A percentile compares a stretch with the other conserved stretches of the same genome.
phyloP scores from a whole-genome alignment of 2,888 invertebrate species.

The Limnephilus auricula region DNA sequence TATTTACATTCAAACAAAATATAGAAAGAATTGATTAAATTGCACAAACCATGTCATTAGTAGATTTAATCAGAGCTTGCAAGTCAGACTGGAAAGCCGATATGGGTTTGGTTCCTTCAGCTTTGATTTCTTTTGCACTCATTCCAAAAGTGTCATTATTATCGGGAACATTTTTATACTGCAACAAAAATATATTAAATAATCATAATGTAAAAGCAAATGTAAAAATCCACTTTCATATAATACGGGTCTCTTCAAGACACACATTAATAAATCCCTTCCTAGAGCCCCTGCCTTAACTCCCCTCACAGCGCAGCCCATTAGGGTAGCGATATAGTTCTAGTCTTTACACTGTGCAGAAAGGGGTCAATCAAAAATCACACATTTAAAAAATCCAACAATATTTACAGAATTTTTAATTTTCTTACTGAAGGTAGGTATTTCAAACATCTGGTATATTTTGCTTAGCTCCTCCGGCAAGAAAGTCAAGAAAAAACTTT shows the following conservation, averaged over 20 bases:
- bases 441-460: not conserved
- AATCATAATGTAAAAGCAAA: not conserved
- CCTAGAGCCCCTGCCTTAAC: too few species aligned
- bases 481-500: too few species aligned
- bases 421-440: not conserved
- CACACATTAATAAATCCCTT: too few species aligned
- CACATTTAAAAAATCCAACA: too few species aligned
- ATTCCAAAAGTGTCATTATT: conserved; percentile 68
- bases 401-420: too few species aligned
- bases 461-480: not conserved
- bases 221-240: too few species aligned
- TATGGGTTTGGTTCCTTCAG: conserved; percentile 68
- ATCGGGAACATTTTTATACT: conserved; percentile 51
- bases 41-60: conserved; percentile 78
- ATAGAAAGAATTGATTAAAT: not conserved
- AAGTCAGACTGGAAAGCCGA: conserved; percentile 74
- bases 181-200: not conserved
- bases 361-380: too few species aligned
- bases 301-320: too few species aligned
- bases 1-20: too few species aligned
- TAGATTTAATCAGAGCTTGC: conserved; percentile 80
- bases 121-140: conserved; percentile 73
- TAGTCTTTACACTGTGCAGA: too few species aligned
- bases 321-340: too few species aligned
- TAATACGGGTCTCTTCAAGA: too few species aligned